Evolutionary conservation across 2,113 vertebrate genomes (phyloP).

Genomic region (Pycnonotus jocosus): DNA sequence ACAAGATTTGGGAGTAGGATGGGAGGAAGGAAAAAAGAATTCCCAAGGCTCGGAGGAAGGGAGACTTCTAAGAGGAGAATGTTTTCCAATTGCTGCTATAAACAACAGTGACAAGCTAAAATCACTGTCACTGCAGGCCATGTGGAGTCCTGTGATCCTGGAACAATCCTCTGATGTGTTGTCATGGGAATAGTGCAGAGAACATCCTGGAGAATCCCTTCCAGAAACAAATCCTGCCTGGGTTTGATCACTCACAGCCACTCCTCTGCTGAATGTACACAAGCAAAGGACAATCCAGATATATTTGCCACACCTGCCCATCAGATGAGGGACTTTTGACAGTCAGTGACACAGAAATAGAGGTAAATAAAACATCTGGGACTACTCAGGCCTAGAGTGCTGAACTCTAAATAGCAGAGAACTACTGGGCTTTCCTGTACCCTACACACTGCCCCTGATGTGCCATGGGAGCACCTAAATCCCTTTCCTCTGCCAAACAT

Average conservation of each 20-base stretch:
- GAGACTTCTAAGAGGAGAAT: neutral
- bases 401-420: neutral
- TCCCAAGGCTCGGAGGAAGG: neutral
- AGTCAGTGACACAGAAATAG: neutral
- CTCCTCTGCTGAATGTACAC: neutral
- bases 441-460: neutral
- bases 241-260: neutral
- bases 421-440: neutral
- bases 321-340: neutral
- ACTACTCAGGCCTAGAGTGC: neutral
- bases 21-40: neutral
- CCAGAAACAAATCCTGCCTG: neutral
- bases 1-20: neutral
- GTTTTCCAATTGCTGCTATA: neutral
- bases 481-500: neutral
- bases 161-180: neutral
- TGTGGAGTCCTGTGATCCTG: neutral
- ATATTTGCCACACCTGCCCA: neutral
- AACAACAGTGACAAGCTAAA: neutral
- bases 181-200: constrained; percentile 21
- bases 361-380: neutral
- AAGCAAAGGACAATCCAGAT: neutral
- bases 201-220: neutral
- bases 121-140: neutral
- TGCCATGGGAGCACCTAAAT: neutral